Conservation (phyloP, 2,888 invertebrate genomes). For the Chloroclystis v-ata region DNA sequence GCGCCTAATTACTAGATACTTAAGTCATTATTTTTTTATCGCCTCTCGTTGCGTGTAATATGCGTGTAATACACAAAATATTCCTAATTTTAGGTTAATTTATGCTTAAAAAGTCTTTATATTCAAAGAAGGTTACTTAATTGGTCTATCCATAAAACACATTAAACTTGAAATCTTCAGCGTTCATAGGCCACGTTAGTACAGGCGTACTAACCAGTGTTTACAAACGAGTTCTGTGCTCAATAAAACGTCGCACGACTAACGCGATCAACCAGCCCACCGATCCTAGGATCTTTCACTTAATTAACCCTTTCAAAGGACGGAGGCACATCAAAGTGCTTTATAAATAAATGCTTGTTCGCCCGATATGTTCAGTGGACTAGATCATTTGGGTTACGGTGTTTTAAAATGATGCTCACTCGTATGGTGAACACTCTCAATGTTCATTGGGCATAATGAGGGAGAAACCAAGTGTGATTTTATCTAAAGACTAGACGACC, state of each 20-base stretch:
- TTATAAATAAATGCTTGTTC: conserved; percentile 59
- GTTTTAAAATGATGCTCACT: conserved; percentile 33
- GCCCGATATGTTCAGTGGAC: conserved; percentile 49
- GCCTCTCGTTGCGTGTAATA: no score
- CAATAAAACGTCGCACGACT: conserved; percentile 70
- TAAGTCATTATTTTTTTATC: no score
- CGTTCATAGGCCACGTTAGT: no score
- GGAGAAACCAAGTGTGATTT: neutral
- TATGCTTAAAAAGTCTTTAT: no score
- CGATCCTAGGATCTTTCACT: conserved; percentile 66
- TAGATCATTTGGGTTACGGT: conserved; percentile 53
- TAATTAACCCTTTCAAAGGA: conserved; percentile 71
- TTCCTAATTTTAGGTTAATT: no score
- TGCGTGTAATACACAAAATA: no score
- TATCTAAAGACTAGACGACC: no score
- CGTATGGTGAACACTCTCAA: conserved; percentile 5
- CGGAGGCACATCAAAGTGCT: conserved; percentile 66
- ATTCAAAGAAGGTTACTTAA: no score
- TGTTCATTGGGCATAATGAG: conserved; percentile 3
- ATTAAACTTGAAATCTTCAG: no score
- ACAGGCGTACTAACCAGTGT: neutral
- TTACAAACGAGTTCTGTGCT: conserved; percentile 62
- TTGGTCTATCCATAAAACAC: no score
- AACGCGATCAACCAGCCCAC: conserved; percentile 64
- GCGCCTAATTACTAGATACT: no score